phyloP scores from a whole-genome alignment of 2,113 vertebrate species.

The Tachycineta bicolor region DNA sequence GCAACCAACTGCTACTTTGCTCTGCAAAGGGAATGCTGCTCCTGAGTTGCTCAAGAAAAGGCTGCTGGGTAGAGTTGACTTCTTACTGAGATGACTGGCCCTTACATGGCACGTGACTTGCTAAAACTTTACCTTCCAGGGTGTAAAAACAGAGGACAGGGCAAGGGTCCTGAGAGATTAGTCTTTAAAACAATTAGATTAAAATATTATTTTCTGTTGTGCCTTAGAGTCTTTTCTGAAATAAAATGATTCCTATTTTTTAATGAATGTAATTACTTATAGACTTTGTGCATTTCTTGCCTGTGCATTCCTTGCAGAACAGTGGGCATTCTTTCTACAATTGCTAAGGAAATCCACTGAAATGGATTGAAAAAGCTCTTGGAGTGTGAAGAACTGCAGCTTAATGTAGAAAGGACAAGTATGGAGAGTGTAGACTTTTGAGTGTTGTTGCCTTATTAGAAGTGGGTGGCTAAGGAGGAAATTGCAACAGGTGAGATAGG shows the following conservation, averaged over 20 bases:
- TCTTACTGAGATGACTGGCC: not conserved
- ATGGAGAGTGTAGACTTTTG: not conserved
- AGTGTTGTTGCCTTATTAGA: not conserved
- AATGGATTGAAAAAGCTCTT: not conserved
- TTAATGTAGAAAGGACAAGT: not conserved
- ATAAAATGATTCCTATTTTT: not conserved
- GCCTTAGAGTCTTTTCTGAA: not conserved
- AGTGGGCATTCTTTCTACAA: not conserved
- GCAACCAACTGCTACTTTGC: not conserved
- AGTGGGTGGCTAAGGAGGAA: not conserved
- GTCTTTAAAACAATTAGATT: not conserved
- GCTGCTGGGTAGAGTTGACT: not conserved
- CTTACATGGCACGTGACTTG: not conserved
- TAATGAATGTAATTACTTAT: not conserved
- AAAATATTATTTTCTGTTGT: not conserved
- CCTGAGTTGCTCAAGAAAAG: not conserved
- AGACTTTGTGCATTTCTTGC: not conserved
- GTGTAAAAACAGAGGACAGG: not conserved
- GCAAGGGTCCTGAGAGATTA: not conserved
- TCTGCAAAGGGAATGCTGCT: not conserved
- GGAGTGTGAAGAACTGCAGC: not conserved
- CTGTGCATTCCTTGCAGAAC: not conserved
- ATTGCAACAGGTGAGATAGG: not conserved
- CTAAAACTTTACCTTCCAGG: not conserved
- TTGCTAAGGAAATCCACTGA: not conserved